Base-by-base conservation (phyloP, 2,888 invertebrate genomes). In the Lasioglossum leucozonium region DNA sequence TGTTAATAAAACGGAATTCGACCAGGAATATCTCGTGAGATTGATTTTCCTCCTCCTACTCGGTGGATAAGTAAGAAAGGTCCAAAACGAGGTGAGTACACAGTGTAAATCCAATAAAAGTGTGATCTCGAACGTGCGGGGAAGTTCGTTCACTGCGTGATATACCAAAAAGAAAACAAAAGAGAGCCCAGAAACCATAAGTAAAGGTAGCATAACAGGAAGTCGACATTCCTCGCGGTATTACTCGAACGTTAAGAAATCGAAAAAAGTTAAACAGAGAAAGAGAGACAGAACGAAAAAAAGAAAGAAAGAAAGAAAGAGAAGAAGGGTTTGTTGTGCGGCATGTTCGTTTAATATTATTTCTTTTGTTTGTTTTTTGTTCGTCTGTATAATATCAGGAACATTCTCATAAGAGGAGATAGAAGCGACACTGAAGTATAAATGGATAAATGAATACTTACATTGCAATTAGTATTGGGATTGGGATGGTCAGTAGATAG, bases 391-490 rank as follows among this genome's bases (percentile, higher is more conserved):
- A 22, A 81, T 77, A 73, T 80, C 82, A 78, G 74, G 71, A 72
- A 81, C 67, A 65, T 79, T 84, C 79, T 82, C 78, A 79, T 73
- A 79, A 82, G 88, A 91, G 90, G 89, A 88, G 87, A 81, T 86
- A 92, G 90, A 93, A 93, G 92, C 92, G 91, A 93, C 93, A 93
- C 91, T 93, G 92, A 93, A 92, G 90, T 92, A 91, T 94, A 94
- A 92, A 93, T 94, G 93, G 93, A 93, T 93, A 91, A 93, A 92
- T 93, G 89, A 93, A 94, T 94, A 94, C 94, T 94, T 94, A 94
- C 94, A 94, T 94, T 94, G 93, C 91, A 94, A 94, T 94, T 94
- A 94, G 94, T 94, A 94, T 94, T 93, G 93, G 94, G 93, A 94
- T 93, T 93, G 94, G 94, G 92, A 93, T 94, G 93, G 94, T 94